Conservation (phyloP, 2,888 invertebrate species). For the Xylophagus ater region DNA sequence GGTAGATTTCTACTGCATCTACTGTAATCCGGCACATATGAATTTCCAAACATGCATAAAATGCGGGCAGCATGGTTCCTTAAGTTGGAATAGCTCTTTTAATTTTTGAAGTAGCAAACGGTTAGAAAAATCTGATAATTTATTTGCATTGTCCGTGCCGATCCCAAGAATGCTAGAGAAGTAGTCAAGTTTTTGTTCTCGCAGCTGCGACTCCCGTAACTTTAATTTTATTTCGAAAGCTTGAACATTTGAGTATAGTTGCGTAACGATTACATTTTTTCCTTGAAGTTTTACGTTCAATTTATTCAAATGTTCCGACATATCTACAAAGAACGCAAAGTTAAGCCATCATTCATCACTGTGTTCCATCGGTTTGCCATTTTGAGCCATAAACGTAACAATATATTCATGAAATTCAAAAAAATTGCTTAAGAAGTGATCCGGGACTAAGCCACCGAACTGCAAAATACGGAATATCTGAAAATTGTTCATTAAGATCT, state of each 20-base stretch:
- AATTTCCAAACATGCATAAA: too few relatives aligned
- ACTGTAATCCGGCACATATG: too few relatives aligned
- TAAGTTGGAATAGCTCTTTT: too few relatives aligned
- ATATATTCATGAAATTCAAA: too few relatives aligned
- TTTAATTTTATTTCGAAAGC: slow-evolving; percentile 3
- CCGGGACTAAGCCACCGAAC: slow-evolving; percentile 5
- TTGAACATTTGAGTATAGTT: slow-evolving; percentile 6
- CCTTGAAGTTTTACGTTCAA: slow-evolving; percentile 6
- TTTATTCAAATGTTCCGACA: slow-evolving; percentile 2
- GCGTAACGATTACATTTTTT: slow-evolving; percentile 1
- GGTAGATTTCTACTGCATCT: too few relatives aligned
- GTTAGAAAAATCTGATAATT: slow-evolving; percentile 1
- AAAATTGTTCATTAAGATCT: slow-evolving; percentile 1
- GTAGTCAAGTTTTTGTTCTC: slow-evolving; percentile 4
- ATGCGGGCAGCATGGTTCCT: too few relatives aligned
- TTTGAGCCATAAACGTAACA: too few relatives aligned
- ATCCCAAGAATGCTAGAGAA: slow-evolving; percentile 3
- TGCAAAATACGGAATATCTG: slow-evolving; percentile 5
- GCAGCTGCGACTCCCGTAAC: slow-evolving; percentile 4
- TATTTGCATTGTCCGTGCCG: too few relatives aligned
- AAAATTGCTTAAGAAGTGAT: slow-evolving; percentile 4
- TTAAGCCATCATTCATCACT: slow-evolving; percentile 2
- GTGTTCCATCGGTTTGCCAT: too few relatives aligned
- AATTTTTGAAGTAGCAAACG: too few relatives aligned
- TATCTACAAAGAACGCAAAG: slow-evolving; percentile 2